Conservation (phyloP, 1,140 invertebrate genomes). For the Stegodyphus mimosarum region DNA sequence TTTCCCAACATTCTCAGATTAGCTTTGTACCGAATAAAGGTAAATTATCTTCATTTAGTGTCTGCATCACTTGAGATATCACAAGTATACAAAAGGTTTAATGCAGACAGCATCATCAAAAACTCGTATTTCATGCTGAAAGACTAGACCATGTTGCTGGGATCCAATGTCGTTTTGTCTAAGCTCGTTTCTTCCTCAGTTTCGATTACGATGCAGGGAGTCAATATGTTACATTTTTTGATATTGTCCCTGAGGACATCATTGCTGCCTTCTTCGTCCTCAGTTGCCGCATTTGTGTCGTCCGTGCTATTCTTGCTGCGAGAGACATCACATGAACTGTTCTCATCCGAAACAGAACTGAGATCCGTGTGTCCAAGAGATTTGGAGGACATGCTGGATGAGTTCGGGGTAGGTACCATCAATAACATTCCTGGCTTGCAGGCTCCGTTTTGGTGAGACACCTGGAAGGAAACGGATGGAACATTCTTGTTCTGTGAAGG, state of each 20-base stretch:
- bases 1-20: no score
- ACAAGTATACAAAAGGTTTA: no score
- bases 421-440: background rate
- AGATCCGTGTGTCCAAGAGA: background rate
- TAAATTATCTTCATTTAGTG: no score
- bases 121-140: no score
- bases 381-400: slow-evolving; percentile 7
- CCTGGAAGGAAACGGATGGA: slow-evolving; percentile 3
- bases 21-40: no score
- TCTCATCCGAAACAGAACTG: slow-evolving; percentile 1
- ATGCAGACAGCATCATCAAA: no score
- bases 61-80: no score
- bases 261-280: background rate
- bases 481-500: background rate
- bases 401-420: background rate
- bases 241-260: background rate
- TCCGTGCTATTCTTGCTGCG: background rate
- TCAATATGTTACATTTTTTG: background rate
- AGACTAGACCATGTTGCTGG: background rate
- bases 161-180: background rate
- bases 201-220: background rate
- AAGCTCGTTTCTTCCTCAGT: background rate
- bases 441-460: background rate
- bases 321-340: slow-evolving; percentile 2
- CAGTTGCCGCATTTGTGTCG: background rate